phyloP scores from a whole-genome alignment of 1,140 invertebrate species.

The Rhagoletis pomonella region DNA sequence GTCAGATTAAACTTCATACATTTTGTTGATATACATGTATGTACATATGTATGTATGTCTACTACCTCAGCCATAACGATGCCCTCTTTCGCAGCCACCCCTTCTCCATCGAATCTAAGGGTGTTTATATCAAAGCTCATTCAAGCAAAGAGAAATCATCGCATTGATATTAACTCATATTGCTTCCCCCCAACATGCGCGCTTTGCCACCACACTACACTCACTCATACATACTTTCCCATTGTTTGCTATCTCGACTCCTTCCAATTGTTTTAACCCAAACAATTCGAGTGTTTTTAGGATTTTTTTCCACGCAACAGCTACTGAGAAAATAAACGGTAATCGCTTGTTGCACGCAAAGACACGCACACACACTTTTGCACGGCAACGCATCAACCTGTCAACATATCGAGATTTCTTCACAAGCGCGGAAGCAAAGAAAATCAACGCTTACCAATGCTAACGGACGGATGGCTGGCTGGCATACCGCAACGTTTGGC shows the following conservation, averaged over 20 bases:
- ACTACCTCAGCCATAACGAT: background rate
- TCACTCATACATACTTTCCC: background rate
- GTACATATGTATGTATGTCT: too few relatives aligned
- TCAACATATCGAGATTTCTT: constrained; percentile 26
- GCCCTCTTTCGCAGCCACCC: background rate
- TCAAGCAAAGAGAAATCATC: constrained; percentile 53
- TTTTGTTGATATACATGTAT: too few relatives aligned
- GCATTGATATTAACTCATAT: constrained; percentile 40
- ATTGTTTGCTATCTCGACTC: constrained; percentile 52
- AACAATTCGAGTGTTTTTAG: constrained; percentile 36
- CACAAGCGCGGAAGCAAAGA: background rate
- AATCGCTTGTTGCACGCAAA: constrained; percentile 59
- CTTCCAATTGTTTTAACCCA: constrained; percentile 55
- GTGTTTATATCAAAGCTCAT: constrained; percentile 34
- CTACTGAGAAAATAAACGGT: constrained; percentile 64
- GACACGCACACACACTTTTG: background rate
- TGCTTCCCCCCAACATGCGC: too few relatives aligned
- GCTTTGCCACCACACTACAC: background rate
- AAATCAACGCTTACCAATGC: constrained; percentile 17
- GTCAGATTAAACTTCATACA: too few relatives aligned
- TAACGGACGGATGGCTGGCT: background rate
- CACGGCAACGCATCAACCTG: constrained; percentile 28
- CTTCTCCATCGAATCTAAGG: background rate
- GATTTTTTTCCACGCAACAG: constrained; percentile 51
- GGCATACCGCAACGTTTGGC: constrained; percentile 63